These are phyloP conservation scores for Chrysina gloriosa DNA, from an alignment of 2,888 invertebrate genomes.

Conservation along the genomic window DNA sequence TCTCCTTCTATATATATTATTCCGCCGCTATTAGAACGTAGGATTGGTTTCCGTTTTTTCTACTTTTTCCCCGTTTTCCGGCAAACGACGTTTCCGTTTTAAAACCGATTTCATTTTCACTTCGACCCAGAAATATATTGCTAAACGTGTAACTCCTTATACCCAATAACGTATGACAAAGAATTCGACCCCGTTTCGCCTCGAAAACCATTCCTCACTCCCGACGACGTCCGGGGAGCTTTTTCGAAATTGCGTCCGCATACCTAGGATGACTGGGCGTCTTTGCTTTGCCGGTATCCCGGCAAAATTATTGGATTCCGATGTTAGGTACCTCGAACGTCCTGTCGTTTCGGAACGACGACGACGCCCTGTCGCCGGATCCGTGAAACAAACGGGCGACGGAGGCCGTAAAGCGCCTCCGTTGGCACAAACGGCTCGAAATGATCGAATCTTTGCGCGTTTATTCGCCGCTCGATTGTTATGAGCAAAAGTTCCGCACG, in stretches of 20 bases:
- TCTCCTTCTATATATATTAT: no score
- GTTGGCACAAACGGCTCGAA: constrained; percentile 62
- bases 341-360: constrained; percentile 14
- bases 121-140: no score
- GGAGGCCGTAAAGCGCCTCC: constrained; percentile 56
- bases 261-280: constrained; percentile 1
- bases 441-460: constrained; percentile 62
- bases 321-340: not conserved
- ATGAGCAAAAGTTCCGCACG: constrained; percentile 54
- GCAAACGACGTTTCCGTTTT: no score
- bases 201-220: no score
- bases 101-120: no score
- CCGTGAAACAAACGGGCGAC: constrained; percentile 2
- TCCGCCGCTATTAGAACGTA: no score
- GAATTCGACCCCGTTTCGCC: no score
- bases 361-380: not conserved
- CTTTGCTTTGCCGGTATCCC: constrained; percentile 11
- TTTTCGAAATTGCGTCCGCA: not conserved
- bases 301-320: constrained; percentile 20
- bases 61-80: no score
- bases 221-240: no score
- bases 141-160: no score
- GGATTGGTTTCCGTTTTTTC: no score
- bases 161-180: no score
- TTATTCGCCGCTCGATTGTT: constrained; percentile 61